Conservation (phyloP, 2,888 invertebrate genomes). For the Xestia ashworthii region DNA sequence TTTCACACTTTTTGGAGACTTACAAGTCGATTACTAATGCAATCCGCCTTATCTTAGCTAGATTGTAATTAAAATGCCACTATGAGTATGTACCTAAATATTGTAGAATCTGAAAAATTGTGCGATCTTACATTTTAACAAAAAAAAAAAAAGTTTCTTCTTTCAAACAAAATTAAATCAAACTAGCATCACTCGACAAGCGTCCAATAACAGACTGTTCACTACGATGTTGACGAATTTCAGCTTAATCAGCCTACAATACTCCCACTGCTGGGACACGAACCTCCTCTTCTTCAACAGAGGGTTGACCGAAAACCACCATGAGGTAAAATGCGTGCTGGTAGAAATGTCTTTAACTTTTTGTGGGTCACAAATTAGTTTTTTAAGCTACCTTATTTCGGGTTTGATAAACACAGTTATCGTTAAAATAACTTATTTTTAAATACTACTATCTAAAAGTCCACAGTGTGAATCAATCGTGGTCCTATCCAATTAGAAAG, state of each 20-base stretch:
- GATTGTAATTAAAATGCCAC: not conserved
- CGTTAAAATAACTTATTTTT: not conserved
- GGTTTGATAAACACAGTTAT: not conserved
- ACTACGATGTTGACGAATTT: not conserved
- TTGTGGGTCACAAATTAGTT: not conserved
- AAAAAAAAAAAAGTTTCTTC: not conserved
- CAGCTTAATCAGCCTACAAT: not conserved
- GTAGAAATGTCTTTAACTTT: not conserved
- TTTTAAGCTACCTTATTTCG: not conserved
- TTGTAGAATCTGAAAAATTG: not conserved
- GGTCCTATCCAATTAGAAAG: constrained; percentile 68
- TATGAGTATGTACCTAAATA: not conserved
- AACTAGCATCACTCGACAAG: not conserved
- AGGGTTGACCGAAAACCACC: not conserved
- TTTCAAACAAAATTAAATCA: not conserved
- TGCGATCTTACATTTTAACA: not conserved
- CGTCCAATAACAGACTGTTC: not conserved
- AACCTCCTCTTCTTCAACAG: not conserved
- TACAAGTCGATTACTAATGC: constrained; percentile 36
- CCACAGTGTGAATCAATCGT: constrained; percentile 37
- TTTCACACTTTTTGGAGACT: constrained; percentile 49
- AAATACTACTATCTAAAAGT: not conserved
- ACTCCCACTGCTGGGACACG: not conserved
- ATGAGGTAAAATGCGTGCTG: not conserved
- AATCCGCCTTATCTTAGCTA: constrained; percentile 50